Conservation (phyloP, 2,888 invertebrate genomes). For the Stenotaenia linearis region DNA sequence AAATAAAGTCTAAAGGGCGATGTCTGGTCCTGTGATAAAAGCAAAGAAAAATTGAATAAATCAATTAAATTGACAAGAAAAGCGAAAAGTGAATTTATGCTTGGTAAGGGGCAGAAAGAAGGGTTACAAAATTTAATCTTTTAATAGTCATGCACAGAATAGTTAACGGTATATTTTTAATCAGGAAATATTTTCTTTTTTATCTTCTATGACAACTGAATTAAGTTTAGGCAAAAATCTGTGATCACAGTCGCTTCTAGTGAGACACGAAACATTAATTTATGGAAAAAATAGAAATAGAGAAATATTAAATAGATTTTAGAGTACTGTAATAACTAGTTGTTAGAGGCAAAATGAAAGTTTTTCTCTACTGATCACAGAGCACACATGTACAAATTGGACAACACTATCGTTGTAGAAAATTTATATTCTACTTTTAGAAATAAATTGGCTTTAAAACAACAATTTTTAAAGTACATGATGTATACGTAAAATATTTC, state of each 20-base stretch:
- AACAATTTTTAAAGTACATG: neutral
- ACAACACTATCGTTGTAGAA: neutral
- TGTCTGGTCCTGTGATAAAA: neutral
- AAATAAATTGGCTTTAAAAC: neutral
- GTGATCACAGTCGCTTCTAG: neutral
- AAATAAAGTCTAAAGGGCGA: neutral
- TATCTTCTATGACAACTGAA: neutral
- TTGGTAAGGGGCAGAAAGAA: neutral
- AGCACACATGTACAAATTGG: slow-evolving; percentile 17
- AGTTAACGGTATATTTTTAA: slow-evolving; percentile 1
- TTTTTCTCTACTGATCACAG: neutral
- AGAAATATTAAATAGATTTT: neutral
- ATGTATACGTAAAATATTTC: neutral
- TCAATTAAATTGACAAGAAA: neutral
- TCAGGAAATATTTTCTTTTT: neutral
- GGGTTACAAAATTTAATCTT: neutral
- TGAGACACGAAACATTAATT: neutral
- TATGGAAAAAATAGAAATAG: neutral
- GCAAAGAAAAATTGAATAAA: neutral
- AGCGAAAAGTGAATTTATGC: neutral
- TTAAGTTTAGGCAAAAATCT: neutral
- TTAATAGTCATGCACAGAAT: neutral
- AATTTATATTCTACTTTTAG: neutral
- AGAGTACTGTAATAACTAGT: neutral
- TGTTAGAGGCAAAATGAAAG: neutral